Evolutionary conservation across 2,797 vertebrate species (phyloP), one percentile per base, ranked within the genome.

Genomic region (Lophius americanus): DNA sequence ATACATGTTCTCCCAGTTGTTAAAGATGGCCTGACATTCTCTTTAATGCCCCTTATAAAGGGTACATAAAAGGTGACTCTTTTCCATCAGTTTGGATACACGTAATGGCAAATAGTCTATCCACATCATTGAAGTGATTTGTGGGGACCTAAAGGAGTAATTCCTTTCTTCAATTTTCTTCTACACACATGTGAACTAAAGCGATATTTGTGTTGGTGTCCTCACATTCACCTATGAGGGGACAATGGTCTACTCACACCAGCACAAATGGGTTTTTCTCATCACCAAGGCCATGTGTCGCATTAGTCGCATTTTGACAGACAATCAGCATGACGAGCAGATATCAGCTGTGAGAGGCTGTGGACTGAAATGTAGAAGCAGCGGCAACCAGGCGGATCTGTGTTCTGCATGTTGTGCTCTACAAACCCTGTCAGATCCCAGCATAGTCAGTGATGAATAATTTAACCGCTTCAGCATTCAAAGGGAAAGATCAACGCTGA

Each of bases 381-480:
- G 54, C 41, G 51, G 39, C 38, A 64, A 54, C 62, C 39, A 46
- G 61, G 65, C 13, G 3, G 32, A 32, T 43, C 36, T 54, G 50
- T 60, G 39, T 33, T 11, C 64, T 81, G 74, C 33, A 73, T 65
- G 48, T 56, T 13, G 62, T 66, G 13, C 47, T 56, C 11, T 49
- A 36, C 23, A 43, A 39, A 54, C 32, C 23, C 2, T 51, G 48
- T 60, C 51, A 79, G 64, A 74, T 82, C 70, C 59, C 73, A 63
- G 59, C 68, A 68, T 68, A 51, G 54, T 61, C 50, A 7, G 47
- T 41, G 38, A 84, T 87, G 62, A 88, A 86, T 87, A 67, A 87
- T 86, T 90, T 37, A 89, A 50, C 33, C 9, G 32, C 33, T 44
- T 62, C 51, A 10, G 35, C 1, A 3, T 61, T 64, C 44, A 72